Evolutionary conservation across 2,888 invertebrate species (phyloP), one percentile per base, ranked within the genome.

Genomic region (Dione juno): DNA sequence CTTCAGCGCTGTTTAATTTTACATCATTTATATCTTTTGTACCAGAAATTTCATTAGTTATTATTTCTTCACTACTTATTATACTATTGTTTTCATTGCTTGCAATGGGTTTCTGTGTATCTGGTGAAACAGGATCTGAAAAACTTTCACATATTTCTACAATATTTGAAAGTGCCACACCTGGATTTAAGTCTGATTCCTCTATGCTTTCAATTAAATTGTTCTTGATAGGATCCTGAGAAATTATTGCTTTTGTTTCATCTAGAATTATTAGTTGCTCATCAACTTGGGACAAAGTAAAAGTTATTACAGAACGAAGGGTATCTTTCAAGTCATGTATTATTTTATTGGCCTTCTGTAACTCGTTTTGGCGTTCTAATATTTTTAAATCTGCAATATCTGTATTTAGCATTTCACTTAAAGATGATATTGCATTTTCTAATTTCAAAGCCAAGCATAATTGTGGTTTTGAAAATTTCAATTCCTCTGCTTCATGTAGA

Each of bases 401-500:
- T 6, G 81, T 78, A 35, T 79, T 41, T 19, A 77, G 64, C 14
- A 77, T 40, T 72, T 77, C 76, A 66, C 78, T 74, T 5, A 84
- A 28, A 28, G 74, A 69, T 3, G 75, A 69, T 43, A 85, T 67
- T 65, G 81, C 75, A 64, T 74, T 77, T 61, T 80, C 71, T 3
- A 86, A 66, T 43, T 81, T 66, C 54, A 79, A 76, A 11, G 75
- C 75, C 50, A 84, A 53, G 53, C 77, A 72, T 43, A 68, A 76
- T 68, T 81, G 76, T 35, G 77, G 70, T 67, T 72, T 72, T 58
- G 74, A 72, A 28, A 67, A 16, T 52, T 68, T n/a, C 21, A 76
- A 66, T 53, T 75, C 71, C 61, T 72, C 64, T 67, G 77, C 67
- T 65, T 75, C 66, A 63, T 74, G 71, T 41, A 43, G 67, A 71